These are phyloP conservation scores for Gibbula magus DNA, from an alignment of 2,888 invertebrate genomes.

Conservation along the genomic window DNA sequence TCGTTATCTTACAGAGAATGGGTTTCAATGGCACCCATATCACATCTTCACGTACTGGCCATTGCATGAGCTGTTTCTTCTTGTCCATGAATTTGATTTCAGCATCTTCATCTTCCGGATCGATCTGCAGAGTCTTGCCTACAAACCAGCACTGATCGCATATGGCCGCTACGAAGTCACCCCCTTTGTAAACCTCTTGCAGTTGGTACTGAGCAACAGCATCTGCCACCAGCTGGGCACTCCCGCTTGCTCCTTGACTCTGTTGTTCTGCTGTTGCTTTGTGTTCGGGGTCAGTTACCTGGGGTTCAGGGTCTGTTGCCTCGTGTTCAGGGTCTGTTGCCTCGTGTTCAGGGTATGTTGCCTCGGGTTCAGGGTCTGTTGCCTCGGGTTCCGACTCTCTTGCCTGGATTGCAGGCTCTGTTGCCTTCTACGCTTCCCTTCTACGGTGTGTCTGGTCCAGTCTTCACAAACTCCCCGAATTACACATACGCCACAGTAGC, in stretches of 20 bases:
- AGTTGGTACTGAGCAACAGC: background rate
- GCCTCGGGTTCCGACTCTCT: too few species aligned
- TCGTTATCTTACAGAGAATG: background rate
- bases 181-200: background rate
- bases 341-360: too few species aligned
- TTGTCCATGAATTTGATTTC: background rate
- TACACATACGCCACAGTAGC: background rate
- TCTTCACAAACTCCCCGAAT: background rate
- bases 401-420: too few species aligned
- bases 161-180: background rate
- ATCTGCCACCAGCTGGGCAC: background rate
- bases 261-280: too few species aligned
- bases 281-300: too few species aligned
- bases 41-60: background rate
- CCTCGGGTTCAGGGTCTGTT: too few species aligned
- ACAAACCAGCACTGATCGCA: background rate
- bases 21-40: background rate
- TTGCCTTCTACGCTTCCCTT: too few species aligned
- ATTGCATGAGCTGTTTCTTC: background rate
- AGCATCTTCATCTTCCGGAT: background rate
- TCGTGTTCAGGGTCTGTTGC: too few species aligned
- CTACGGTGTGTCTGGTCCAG: background rate
- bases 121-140: background rate
- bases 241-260: too few species aligned
- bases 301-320: too few species aligned